phyloP scores from a whole-genome alignment of 2,113 vertebrate species.

The Pantherophis guttatus region DNA sequence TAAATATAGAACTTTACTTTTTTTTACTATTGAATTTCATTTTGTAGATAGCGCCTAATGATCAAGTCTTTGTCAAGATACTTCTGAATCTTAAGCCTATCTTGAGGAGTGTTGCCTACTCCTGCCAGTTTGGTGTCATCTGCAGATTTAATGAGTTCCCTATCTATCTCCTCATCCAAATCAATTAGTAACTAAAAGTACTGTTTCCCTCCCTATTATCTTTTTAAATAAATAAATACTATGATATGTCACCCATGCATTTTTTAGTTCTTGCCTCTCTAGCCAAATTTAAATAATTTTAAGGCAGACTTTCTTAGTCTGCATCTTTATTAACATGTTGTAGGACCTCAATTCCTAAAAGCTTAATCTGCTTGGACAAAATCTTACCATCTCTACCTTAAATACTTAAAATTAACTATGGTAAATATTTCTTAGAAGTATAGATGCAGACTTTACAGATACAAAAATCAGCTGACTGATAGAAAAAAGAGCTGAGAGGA shows the following conservation, averaged over 20 bases:
- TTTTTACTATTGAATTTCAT: no score
- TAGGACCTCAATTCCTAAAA: neutral
- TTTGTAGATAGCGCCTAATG: no score
- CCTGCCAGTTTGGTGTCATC: no score
- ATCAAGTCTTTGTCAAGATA: no score
- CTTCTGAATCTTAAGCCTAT: no score
- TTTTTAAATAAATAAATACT: neutral
- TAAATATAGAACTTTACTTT: no score
- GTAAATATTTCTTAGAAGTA: neutral
- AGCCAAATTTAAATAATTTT: neutral
- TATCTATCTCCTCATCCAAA: no score
- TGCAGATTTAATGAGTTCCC: no score
- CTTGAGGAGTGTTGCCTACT: no score
- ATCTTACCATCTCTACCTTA: neutral
- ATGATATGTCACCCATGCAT: neutral
- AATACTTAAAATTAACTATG: neutral
- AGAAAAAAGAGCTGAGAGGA: neutral
- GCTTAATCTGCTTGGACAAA: neutral
- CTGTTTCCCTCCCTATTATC: neutral
- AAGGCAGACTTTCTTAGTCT: neutral
- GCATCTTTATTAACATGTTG: neutral
- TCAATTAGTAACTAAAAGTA: neutral
- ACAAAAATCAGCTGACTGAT: slow-evolving; percentile 31
- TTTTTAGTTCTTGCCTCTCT: neutral
- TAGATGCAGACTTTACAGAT: neutral